A percentile compares a stretch with the other conserved stretches of the same genome.
These are phyloP conservation scores for Phataginus tetradactyla DNA, from an alignment of 2,797 vertebrate genomes.

Conservation along the genomic window DNA sequence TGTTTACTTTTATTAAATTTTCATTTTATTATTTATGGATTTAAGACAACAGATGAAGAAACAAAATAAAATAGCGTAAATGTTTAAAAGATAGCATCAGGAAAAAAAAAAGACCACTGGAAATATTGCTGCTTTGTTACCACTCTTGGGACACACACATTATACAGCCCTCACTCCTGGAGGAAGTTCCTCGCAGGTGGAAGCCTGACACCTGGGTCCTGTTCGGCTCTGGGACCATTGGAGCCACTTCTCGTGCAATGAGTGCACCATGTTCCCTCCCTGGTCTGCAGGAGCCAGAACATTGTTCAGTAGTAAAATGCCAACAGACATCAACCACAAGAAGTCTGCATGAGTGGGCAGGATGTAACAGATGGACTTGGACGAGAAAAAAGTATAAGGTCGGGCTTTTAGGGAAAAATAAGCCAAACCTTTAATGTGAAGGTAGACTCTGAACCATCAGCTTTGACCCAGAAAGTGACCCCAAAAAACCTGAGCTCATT, in stretches of 20 bases:
- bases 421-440: not conserved
- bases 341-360: not conserved
- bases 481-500: not conserved
- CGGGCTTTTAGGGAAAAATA: not conserved
- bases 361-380: accelerated
- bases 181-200: not conserved
- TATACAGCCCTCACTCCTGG: not conserved
- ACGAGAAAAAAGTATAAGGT: not conserved
- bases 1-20: constrained; percentile 12
- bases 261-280: not conserved
- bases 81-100: not conserved
- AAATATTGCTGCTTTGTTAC: not conserved
- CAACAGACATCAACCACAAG: not conserved
- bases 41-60: not conserved
- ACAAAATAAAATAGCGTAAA: not conserved
- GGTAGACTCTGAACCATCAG: not conserved
- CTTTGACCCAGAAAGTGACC: not conserved
- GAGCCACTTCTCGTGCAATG: not conserved
- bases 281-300: not conserved
- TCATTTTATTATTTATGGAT: constrained; percentile 6
- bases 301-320: not conserved
- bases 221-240: not conserved
- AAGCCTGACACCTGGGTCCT: not conserved
- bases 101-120: not conserved
- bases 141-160: accelerated